phyloP scores from a whole-genome alignment of 2,888 invertebrate genomes.

The Ectemnius cavifrons region DNA sequence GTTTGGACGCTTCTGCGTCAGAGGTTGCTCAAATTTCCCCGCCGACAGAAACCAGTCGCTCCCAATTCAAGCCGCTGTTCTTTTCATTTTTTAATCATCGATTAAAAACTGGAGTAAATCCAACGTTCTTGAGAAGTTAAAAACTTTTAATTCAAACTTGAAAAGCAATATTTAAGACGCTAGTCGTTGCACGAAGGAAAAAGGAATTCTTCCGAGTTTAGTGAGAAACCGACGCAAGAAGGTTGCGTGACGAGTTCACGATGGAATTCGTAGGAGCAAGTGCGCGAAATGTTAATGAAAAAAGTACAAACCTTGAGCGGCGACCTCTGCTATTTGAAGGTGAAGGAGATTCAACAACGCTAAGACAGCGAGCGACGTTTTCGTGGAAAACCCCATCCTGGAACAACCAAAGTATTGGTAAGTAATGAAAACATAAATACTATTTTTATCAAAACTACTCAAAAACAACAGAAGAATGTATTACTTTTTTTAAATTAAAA shows the following conservation, averaged over 20 bases:
- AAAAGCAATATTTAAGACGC: no score
- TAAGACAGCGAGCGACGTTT: slow-evolving; percentile 23
- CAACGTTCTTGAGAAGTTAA: neutral
- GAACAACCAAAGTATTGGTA: neutral
- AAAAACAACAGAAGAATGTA: neutral
- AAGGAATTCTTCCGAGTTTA: neutral
- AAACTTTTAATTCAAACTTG: neutral
- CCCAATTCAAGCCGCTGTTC: neutral
- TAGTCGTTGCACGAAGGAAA: neutral
- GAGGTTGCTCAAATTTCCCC: slow-evolving; percentile 24
- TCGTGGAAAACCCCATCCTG: neutral
- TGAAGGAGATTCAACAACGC: slow-evolving; percentile 26
- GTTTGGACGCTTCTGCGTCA: slow-evolving; percentile 26
- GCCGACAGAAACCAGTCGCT: neutral
- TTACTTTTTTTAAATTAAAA: neutral
- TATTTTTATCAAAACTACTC: neutral
- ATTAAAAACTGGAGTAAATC: neutral
- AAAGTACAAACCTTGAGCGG: slow-evolving; percentile 52
- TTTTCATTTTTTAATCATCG: neutral
- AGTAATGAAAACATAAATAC: no score
- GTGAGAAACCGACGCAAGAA: neutral
- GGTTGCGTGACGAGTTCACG: neutral
- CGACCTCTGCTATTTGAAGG: slow-evolving; percentile 20
- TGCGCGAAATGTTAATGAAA: slow-evolving; percentile 8
- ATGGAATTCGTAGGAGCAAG: slow-evolving; percentile 9